Base-by-base conservation (phyloP, 2,797 vertebrate species). In the Ptychobarbus kaznakovi region DNA sequence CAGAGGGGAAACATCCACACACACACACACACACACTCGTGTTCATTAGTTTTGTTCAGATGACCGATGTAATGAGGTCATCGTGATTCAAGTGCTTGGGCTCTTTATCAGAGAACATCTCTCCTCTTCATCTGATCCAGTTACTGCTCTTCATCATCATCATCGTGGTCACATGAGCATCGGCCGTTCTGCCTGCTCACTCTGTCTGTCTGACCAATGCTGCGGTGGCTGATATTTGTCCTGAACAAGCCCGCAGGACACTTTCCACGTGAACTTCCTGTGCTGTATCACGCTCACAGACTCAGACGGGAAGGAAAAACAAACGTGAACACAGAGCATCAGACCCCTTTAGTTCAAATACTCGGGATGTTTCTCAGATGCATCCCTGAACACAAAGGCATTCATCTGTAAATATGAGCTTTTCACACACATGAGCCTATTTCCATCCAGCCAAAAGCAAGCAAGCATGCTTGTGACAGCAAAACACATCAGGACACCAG, bases 121-220 rank as follows among this genome's bases (percentile, higher is more conserved):
- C 80, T 72, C 3, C 61, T 84, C n/a, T 70, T 81, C 83, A 25
- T 89, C 18, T 85, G 68, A 46, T 81, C 49, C 65, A 81, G 65
- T 81, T 58, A 25, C n/a, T 5, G 38, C n/a, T 63, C 58, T 79
- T 79, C 76, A 1, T 78, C 53, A 9, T 81, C 56, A 61, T 61
- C 46, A 12, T 79, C 16, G 22, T 68, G 44, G 9, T 69, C 65
- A 81, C 49, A 42, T 81, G 80, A 81, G 6, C 18, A 1, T 69
- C 22, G 46, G 38, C 35, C 3, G 42, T 25, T 84, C 42, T 35
- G 83, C 44, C 25, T 20, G 44, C 44, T 51, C 25, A 28, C 42
- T 40, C 32, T 12, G 51, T 25, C 16, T 61, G 38, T 78, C 28
- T 78, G 12, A 32, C 44, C 8, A 16, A 3, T n/a, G 3, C 22